phyloP scores from a whole-genome alignment of 2,113 vertebrate species.

The Panthera uncia region DNA sequence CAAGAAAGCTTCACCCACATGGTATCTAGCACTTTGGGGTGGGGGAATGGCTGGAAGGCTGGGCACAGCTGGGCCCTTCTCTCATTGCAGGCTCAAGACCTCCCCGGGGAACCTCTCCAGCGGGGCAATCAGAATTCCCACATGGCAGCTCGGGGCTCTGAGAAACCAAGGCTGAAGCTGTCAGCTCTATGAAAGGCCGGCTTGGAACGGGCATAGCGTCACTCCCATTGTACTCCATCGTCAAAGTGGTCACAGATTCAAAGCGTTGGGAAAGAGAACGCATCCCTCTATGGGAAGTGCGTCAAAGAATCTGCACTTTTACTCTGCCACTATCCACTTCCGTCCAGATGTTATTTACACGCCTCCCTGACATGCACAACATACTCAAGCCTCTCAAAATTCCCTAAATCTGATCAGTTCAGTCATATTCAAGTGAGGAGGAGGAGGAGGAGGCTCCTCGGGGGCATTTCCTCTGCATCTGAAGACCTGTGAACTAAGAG shows the following conservation, averaged over 20 bases:
- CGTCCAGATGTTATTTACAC: not conserved
- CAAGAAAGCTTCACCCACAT: not conserved
- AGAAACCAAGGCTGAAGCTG: not conserved
- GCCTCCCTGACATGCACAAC: rapidly evolving
- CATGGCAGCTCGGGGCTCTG: not conserved
- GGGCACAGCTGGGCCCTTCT: not conserved
- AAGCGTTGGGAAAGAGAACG: not conserved
- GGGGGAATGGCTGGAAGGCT: not conserved
- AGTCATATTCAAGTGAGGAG: not conserved
- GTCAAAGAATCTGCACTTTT: not conserved
- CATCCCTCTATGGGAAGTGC: not conserved
- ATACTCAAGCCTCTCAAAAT: not conserved
- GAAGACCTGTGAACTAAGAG: not conserved
- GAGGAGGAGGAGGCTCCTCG: not conserved
- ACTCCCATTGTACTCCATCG: not conserved
- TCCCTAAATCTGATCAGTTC: not conserved
- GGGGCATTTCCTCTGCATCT: not conserved
- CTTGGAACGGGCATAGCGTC: not conserved
- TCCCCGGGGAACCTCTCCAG: not conserved
- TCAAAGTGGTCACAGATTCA: not conserved
- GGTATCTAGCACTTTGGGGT: not conserved
- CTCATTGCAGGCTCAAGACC: not conserved
- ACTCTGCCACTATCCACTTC: not conserved
- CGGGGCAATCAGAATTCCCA: not conserved
- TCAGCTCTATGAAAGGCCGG: not conserved